phyloP scores from a whole-genome alignment of 2,113 vertebrate species.

The Urocynchramus pylzowi region DNA sequence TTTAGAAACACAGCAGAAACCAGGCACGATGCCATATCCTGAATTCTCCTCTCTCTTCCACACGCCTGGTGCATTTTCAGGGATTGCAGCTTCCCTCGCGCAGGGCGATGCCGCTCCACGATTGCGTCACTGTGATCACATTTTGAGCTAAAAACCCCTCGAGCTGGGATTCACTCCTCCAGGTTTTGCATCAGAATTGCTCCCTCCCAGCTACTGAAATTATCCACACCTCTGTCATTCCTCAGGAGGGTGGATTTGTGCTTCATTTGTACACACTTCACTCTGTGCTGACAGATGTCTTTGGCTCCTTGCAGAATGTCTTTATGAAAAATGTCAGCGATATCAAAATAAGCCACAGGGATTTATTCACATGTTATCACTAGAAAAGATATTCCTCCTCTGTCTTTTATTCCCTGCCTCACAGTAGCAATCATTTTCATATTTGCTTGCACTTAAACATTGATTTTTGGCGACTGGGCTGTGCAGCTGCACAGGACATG shows the following conservation, averaged over 20 bases:
- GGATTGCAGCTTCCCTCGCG: background rate
- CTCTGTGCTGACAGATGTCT: constrained; percentile 30
- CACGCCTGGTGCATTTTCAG: rapidly evolving
- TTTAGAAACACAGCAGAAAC: background rate
- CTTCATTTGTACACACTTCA: constrained; percentile 1
- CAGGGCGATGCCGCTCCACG: rapidly evolving
- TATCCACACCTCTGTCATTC: background rate
- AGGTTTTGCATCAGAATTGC: background rate
- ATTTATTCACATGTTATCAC: constrained; percentile 28
- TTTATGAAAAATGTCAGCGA: constrained; percentile 50
- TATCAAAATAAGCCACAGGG: constrained; percentile 39
- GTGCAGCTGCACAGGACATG: background rate
- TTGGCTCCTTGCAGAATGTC: background rate
- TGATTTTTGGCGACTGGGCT: background rate
- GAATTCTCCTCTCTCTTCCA: background rate
- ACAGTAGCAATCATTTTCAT: background rate
- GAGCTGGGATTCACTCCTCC: background rate
- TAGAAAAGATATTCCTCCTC: background rate
- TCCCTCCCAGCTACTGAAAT: background rate
- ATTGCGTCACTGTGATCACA: background rate
- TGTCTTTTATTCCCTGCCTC: constrained; percentile 25
- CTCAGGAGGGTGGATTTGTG: background rate
- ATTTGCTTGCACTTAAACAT: background rate
- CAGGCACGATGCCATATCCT: background rate
- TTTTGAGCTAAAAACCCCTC: background rate